These are phyloP conservation scores for Brachyopa scutellaris DNA, from an alignment of 2,888 invertebrate genomes.

Conservation along the genomic window DNA sequence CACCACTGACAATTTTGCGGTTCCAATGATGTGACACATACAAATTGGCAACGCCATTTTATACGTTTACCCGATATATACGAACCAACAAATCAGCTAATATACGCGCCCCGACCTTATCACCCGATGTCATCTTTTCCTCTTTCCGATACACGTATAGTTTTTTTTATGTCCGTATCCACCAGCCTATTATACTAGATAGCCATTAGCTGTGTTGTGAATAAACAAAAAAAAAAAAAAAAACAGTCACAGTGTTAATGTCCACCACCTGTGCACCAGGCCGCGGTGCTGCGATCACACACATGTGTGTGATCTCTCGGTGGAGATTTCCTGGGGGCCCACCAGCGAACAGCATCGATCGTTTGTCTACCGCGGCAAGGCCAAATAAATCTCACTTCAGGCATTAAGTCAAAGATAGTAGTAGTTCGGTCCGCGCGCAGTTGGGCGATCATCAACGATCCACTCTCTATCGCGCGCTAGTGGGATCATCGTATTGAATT, in stretches of 20 bases:
- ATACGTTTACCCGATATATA: conserved; percentile 1
- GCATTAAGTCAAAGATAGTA: conserved; percentile 44
- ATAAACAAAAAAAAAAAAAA: too few relatives aligned
- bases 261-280: conserved; percentile 63
- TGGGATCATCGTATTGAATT: conserved; percentile 70
- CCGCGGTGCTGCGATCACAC: conserved; percentile 38
- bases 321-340: conserved; percentile 63
- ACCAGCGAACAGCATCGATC: conserved; percentile 71
- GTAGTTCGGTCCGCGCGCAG: neutral
- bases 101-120: conserved; percentile 66
- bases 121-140: conserved; percentile 68
- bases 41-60: conserved; percentile 60
- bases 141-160: conserved; percentile 68
- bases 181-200: conserved; percentile 67
- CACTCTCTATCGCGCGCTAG: conserved; percentile 16
- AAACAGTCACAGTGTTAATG: conserved; percentile 14
- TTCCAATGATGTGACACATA: conserved; percentile 68
- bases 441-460: neutral
- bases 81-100: conserved; percentile 66
- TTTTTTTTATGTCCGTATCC: too few relatives aligned
- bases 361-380: conserved; percentile 65
- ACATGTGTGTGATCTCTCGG: conserved; percentile 65
- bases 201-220: conserved; percentile 59
- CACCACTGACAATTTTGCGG: conserved; percentile 48
- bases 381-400: conserved; percentile 71